Conservation (phyloP, 1,140 invertebrate genomes). For the Neomicropteryx cornuta region DNA sequence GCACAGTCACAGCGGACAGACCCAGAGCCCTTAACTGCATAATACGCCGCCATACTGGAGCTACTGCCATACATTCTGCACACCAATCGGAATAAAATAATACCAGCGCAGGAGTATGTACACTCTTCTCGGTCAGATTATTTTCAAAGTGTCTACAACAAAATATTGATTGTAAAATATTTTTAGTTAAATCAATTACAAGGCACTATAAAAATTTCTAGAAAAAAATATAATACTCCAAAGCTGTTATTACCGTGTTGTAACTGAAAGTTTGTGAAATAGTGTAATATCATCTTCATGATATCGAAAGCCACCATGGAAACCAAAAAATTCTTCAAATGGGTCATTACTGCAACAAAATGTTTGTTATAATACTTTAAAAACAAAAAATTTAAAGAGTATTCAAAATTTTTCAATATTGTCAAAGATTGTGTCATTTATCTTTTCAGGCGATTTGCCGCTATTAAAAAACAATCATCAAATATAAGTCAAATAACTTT, state of each 20-base stretch:
- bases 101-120: slow-evolving; percentile 66
- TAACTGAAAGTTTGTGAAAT: slow-evolving; percentile 79
- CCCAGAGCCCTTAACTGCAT: slow-evolving; percentile 72
- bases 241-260: slow-evolving; percentile 49
- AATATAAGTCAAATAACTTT: too few species aligned
- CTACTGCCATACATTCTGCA: slow-evolving; percentile 76
- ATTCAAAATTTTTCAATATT: slow-evolving; percentile 2
- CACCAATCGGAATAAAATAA: slow-evolving; percentile 92
- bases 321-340: slow-evolving; percentile 63
- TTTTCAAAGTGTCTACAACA: slow-evolving; percentile 73
- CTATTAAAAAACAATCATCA: too few species aligned
- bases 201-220: slow-evolving; percentile 1
- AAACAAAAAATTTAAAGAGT: slow-evolving; percentile 14
- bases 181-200: slow-evolving; percentile 2
- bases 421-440: too few species aligned
- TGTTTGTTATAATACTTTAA: too few species aligned
- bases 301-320: slow-evolving; percentile 60
- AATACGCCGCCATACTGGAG: slow-evolving; percentile 69
- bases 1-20: slow-evolving; percentile 64
- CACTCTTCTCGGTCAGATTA: slow-evolving; percentile 71
- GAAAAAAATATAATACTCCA: slow-evolving; percentile 9
- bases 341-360: slow-evolving; percentile 44
- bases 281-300: slow-evolving; percentile 70
- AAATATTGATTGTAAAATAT: slow-evolving; percentile 1
- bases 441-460: too few species aligned